Conservation (phyloP, 1,140 invertebrate species). For the Ostrea edulis region DNA sequence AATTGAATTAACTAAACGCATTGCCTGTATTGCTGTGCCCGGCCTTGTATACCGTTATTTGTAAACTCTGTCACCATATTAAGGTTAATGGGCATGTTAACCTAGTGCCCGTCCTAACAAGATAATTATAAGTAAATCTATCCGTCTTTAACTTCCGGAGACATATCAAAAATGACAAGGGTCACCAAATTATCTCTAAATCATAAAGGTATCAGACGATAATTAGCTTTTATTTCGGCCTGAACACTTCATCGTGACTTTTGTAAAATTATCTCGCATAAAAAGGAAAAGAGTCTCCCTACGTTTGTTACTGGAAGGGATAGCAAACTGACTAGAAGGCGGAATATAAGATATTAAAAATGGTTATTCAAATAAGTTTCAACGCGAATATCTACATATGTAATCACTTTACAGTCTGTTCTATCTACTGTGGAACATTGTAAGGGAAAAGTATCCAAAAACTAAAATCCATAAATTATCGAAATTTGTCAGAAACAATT, state of each 20-base stretch:
- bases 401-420: neutral
- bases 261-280: neutral
- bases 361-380: slow-evolving; percentile 21
- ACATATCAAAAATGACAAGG: neutral
- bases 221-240: neutral
- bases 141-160: slow-evolving; percentile 15
- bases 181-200: neutral
- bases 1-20: neutral
- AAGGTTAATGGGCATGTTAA: neutral
- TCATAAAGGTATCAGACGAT: slow-evolving; percentile 1
- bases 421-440: neutral
- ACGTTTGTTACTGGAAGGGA: neutral
- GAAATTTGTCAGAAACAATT: slow-evolving; percentile 30
- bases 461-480: slow-evolving; percentile 4
- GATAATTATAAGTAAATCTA: slow-evolving; percentile 2
- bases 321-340: neutral
- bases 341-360: neutral
- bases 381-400: neutral
- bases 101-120: neutral
- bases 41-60: neutral
- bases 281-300: neutral
- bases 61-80: slow-evolving; percentile 19
- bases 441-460: neutral
- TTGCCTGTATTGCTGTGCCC: neutral
- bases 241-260: neutral